phyloP scores from a whole-genome alignment of 2,797 vertebrate species.

The Tachyglossus aculeatus region DNA sequence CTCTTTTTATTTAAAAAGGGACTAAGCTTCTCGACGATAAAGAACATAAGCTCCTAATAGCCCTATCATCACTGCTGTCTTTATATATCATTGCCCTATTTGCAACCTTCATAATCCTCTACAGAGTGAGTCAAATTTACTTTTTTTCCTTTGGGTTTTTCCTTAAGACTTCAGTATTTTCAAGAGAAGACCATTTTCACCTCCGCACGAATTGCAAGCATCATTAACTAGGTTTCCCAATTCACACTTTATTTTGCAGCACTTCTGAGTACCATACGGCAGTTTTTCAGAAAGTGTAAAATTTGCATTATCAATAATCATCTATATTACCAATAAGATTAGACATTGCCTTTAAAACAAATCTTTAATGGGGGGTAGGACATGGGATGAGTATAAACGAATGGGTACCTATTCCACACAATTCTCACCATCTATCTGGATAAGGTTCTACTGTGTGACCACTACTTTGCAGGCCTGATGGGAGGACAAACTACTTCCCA shows the following conservation, averaged over 20 bases:
- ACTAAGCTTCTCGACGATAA: conserved; percentile 10
- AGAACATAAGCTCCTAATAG: conserved; percentile 32
- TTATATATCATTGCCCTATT: conserved; percentile 57
- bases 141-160: background rate
- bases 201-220: background rate
- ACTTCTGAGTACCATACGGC: background rate
- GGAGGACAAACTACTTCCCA: no score
- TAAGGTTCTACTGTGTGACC: no score
- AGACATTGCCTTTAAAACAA: no score
- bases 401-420: no score
- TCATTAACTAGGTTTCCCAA: background rate
- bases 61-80: conserved; percentile 44
- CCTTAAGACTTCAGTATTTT: background rate
- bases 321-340: background rate
- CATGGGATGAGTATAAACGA: no score
- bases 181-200: background rate
- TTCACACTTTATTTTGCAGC: background rate
- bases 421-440: no score
- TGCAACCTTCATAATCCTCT: conserved; percentile 41
- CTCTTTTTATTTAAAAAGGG: conserved; percentile 41
- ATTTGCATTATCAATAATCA: background rate
- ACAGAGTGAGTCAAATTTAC: conserved; percentile 63
- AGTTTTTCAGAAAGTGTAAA: background rate
- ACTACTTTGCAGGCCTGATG: no score
- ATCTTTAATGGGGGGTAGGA: no score